Evolutionary conservation across 64 coral and sea anemone species (phyloP).

Genomic region (Pocillopora verrucosa): DNA sequence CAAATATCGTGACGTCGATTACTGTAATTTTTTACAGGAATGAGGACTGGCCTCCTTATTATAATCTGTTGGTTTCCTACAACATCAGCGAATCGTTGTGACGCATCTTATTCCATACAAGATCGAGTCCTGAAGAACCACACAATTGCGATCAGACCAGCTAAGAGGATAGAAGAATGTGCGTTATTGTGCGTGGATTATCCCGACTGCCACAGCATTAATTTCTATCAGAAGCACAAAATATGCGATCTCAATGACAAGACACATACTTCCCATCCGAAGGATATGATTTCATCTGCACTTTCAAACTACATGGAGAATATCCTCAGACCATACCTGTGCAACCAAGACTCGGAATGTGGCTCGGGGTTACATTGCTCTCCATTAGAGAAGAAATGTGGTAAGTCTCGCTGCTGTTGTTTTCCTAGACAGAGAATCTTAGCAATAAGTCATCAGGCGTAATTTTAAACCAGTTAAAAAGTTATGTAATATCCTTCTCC

Average conservation of each 20-base stretch:
- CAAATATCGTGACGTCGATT: no score
- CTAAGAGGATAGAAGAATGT: background rate
- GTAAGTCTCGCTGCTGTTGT: background rate
- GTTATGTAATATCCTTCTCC: no score
- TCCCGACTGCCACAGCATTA: constrained; percentile 6
- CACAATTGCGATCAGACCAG: background rate
- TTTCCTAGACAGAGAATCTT: no score
- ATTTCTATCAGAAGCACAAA: background rate
- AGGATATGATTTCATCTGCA: background rate
- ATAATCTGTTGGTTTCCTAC: background rate
- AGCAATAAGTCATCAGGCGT: no score
- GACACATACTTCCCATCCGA: background rate
- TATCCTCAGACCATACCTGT: background rate
- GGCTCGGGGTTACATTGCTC: background rate
- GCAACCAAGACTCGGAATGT: background rate
- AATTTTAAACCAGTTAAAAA: no score
- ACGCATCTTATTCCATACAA: background rate
- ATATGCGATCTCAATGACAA: constrained; percentile 16
- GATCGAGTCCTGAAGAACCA: constrained; percentile 5
- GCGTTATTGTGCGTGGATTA: background rate
- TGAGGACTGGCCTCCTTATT: no score
- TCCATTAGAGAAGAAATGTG: background rate
- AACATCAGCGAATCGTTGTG: background rate
- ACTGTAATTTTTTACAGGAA: no score
- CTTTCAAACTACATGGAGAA: constrained; percentile 21